phyloP scores from a whole-genome alignment of 2,113 vertebrate species.

The Vidua macroura region DNA sequence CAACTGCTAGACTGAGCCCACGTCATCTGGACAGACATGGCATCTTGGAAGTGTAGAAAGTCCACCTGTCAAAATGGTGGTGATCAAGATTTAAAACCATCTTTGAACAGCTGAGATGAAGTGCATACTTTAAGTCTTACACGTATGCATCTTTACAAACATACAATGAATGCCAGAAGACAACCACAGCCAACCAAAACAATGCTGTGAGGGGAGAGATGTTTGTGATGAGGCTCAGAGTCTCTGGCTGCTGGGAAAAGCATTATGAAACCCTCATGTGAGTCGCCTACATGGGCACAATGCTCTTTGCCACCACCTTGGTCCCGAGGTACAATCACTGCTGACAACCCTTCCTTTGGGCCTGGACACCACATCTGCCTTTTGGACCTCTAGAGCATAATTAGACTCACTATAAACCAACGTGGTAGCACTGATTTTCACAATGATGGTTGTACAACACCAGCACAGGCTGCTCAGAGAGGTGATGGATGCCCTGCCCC shows the following conservation, averaged over 20 bases:
- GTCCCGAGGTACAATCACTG: not conserved
- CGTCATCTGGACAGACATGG: fast-evolving
- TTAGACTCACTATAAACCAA: not conserved
- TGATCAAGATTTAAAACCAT: not conserved
- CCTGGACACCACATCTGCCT: not conserved
- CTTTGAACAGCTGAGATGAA: not conserved
- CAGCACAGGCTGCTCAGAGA: not conserved
- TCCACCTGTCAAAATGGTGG: not conserved
- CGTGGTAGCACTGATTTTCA: not conserved
- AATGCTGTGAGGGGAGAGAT: not conserved
- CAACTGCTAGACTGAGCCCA: not conserved
- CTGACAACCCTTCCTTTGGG: not conserved
- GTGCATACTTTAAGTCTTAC: not conserved
- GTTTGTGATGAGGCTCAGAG: not conserved
- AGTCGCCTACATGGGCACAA: not conserved
- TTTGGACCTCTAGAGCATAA: not conserved
- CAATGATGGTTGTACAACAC: fast-evolving
- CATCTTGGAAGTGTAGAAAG: not conserved
- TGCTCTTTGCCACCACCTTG: not conserved
- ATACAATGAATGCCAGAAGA: not conserved
- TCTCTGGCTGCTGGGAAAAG: not conserved
- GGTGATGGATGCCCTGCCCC: not conserved
- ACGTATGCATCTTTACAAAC: not conserved
- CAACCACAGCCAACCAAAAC: conserved; percentile 4
- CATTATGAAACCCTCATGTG: not conserved